Conservation (phyloP, 1,140 invertebrate genomes). For the Scaptomyza pallida region DNA sequence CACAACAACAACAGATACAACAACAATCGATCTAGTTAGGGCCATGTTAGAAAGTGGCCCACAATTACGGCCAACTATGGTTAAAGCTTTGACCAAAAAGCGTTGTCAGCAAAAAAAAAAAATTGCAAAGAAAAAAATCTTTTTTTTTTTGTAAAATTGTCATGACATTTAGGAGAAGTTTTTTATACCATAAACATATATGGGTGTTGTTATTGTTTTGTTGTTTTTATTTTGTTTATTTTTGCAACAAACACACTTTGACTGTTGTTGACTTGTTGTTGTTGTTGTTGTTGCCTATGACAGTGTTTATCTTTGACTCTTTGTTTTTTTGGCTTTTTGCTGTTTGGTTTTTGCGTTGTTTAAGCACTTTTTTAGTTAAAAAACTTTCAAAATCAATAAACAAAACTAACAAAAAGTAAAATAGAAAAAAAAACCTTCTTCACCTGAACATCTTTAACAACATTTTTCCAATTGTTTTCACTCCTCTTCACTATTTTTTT, state of each 20-base stretch:
- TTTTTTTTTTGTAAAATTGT: slow-evolving; percentile 52
- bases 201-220: no score
- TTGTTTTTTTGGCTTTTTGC: slow-evolving; percentile 23
- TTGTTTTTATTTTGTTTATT: slow-evolving; percentile 15
- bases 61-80: slow-evolving; percentile 62
- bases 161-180: no score
- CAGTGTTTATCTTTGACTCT: no score
- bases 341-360: slow-evolving; percentile 21
- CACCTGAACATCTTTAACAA: neutral
- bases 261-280: slow-evolving; percentile 28
- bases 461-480: slow-evolving; percentile 9
- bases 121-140: slow-evolving; percentile 34
- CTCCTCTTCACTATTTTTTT: no score
- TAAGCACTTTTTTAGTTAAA: slow-evolving; percentile 8
- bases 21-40: slow-evolving; percentile 55
- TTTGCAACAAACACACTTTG: slow-evolving; percentile 38
- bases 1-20: slow-evolving; percentile 28
- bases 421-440: neutral
- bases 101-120: slow-evolving; percentile 44
- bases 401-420: neutral
- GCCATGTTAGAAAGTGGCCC: slow-evolving; percentile 71
- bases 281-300: slow-evolving; percentile 24
- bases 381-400: slow-evolving; percentile 39
- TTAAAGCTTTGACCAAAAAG: slow-evolving; percentile 29
- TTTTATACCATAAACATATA: no score